Base-by-base conservation (phyloP, 30 jellyfish, hydroid and myxozoan species). In the Phacellophora camtschatica region DNA sequence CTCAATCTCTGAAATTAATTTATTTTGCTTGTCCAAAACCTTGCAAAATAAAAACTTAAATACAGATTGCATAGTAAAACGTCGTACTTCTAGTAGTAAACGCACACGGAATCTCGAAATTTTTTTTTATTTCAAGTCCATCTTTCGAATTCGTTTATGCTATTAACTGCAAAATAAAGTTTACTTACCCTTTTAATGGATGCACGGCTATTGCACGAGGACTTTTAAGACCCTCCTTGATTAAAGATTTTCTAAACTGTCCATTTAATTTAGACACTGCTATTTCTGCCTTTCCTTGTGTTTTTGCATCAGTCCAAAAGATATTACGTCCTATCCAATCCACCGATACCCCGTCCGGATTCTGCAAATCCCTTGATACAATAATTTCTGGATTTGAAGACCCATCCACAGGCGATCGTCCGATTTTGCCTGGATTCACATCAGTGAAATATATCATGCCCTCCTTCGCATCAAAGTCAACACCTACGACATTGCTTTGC, bases 161-260 rank as follows among this genome's bases (percentile, higher is more conserved):
- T n/a, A n/a, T n/a, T n/a, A n/a, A n/a, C n/a, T n/a, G n/a, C n/a
- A n/a, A n/a, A n/a, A n/a, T n/a, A n/a, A n/a, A n/a, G n/a, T n/a
- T n/a, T n/a, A n/a, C 83, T 33, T 61, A 92, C 98, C 98, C 98
- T 74, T 36, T 67, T n/a, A 82, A 81, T 25, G 98, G 98, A 81
- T 92, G 93, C 18, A 92, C 98, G 7, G 86, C 84, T 79, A 92
- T 79, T 15, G 97, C 98, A 41, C 98, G 51, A 39, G 98, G 98
- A 27, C 88, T 92, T 20, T 72, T 78, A 8, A 92, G 78, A 0
- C 90, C 90, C 8, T 66, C 55, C 16, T 66, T 72, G 43, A 85
- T 58, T 24, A 92, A 64, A 19, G 92, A 59, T 41, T 35, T 66
- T 33, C 93, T 66, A 34, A 20, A 81, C 18, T 66, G 43, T 12